These are phyloP conservation scores for Isaurus tuberculatus DNA, from an alignment of 92 coral and sea anemone species.

Conservation along the genomic window DNA sequence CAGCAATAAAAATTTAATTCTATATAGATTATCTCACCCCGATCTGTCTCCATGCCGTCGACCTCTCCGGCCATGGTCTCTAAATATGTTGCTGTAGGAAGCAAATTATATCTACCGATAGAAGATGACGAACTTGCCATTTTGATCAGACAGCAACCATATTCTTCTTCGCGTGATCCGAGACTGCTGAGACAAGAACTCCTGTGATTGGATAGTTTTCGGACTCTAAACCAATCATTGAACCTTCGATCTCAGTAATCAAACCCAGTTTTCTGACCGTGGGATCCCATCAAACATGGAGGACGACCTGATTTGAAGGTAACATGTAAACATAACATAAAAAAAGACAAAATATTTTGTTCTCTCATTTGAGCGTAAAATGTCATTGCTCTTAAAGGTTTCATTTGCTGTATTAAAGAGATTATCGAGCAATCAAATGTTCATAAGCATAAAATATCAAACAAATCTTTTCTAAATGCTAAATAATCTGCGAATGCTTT, in stretches of 20 bases:
- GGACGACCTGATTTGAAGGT: background rate
- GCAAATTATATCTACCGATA: slow-evolving; percentile 23
- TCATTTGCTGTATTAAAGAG: too few relatives aligned
- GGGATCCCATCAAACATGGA: background rate
- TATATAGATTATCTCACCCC: slow-evolving; percentile 1
- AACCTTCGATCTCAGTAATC: background rate
- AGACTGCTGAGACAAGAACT: too few relatives aligned
- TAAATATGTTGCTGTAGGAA: slow-evolving; percentile 4
- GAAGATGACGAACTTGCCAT: slow-evolving; percentile 5
- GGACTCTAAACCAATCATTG: slow-evolving; percentile 1
- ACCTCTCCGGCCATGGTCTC: background rate
- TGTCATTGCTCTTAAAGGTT: too few relatives aligned
- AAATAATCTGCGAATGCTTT: too few relatives aligned
- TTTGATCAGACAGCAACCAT: background rate
- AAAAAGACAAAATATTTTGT: too few relatives aligned
- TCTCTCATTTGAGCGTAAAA: too few relatives aligned
- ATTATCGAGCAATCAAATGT: too few relatives aligned
- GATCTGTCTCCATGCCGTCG: background rate
- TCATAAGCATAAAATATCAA: too few relatives aligned
- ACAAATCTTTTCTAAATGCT: too few relatives aligned
- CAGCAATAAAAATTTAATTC: background rate
- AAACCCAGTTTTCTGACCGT: slow-evolving; percentile 11
- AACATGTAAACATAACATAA: too few relatives aligned
- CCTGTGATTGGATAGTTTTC: slow-evolving; percentile 22
- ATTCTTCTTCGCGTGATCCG: background rate